Conservation (phyloP, 1,140 invertebrate genomes). For the Lordiphosa stackelbergi region DNA sequence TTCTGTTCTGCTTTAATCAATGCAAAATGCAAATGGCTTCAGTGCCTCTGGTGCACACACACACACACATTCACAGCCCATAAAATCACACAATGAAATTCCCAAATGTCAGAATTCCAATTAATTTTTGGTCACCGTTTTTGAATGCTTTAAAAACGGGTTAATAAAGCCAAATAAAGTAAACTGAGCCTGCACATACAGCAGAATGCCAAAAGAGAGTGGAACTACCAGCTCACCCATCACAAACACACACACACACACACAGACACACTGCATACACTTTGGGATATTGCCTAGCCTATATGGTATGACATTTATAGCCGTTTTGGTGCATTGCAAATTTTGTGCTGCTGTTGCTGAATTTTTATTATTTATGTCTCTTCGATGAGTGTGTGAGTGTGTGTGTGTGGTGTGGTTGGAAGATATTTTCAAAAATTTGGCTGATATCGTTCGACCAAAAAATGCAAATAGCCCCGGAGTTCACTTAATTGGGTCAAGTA, state of each 20-base stretch:
- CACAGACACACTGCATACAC: neutral
- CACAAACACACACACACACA: neutral
- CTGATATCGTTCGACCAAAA: slow-evolving; percentile 42
- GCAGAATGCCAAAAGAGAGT: too few species aligned
- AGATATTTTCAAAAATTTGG: slow-evolving; percentile 53
- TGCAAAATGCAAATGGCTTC: slow-evolving; percentile 56
- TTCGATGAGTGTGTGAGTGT: slow-evolving; percentile 5
- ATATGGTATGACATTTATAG: slow-evolving; percentile 48
- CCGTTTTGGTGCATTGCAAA: slow-evolving; percentile 54
- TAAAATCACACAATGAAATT: slow-evolving; percentile 47
- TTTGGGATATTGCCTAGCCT: slow-evolving; percentile 36
- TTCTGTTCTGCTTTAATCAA: slow-evolving; percentile 38
- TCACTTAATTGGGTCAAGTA: slow-evolving; percentile 71
- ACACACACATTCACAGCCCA: slow-evolving; percentile 16
- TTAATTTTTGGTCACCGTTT: slow-evolving; percentile 69
- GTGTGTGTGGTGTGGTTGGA: slow-evolving; percentile 23
- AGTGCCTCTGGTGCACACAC: slow-evolving; percentile 27
- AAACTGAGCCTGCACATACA: slow-evolving; percentile 25
- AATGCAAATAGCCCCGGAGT: slow-evolving; percentile 58
- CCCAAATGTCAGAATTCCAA: slow-evolving; percentile 65
- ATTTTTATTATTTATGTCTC: slow-evolving; percentile 60
- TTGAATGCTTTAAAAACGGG: slow-evolving; percentile 61
- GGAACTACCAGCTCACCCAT: neutral
- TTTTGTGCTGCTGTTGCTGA: slow-evolving; percentile 54
- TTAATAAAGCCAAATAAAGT: slow-evolving; percentile 69